A percentile compares a stretch with the other conserved stretches of the same genome.
Conservation (phyloP, 2,113 vertebrate species). For the Lepidothrix coronata region DNA sequence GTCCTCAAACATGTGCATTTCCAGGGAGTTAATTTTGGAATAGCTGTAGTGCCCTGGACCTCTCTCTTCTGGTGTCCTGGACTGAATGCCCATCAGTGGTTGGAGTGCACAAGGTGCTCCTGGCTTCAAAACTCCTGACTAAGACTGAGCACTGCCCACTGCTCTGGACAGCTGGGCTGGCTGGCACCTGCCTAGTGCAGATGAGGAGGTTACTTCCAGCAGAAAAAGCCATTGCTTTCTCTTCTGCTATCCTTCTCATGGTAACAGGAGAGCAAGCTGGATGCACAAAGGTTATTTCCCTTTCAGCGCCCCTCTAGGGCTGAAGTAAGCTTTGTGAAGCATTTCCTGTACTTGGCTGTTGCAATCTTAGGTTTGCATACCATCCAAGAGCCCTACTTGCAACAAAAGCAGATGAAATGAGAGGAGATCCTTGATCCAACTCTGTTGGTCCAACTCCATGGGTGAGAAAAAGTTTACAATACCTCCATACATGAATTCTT, state of each 20-base stretch:
- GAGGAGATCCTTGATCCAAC: not conserved
- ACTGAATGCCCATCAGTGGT: not conserved
- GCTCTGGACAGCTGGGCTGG: not conserved
- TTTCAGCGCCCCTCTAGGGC: not conserved
- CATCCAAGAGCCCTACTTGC: not conserved
- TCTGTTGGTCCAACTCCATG: not conserved
- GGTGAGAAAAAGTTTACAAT: not conserved
- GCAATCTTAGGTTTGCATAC: not conserved
- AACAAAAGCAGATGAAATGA: not conserved
- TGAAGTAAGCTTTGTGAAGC: not conserved
- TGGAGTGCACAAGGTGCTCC: not conserved
- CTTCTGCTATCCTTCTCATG: not conserved
- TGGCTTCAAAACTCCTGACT: not conserved
- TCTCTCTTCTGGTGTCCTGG: not conserved
- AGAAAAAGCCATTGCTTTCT: not conserved
- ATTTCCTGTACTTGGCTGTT: conserved; percentile 21
- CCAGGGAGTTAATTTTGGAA: not conserved
- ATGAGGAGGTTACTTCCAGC: not conserved
- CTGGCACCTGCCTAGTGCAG: not conserved
- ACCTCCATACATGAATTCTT: not conserved
- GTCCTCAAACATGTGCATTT: not conserved
- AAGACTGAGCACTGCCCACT: not conserved
- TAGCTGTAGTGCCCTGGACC: not conserved
- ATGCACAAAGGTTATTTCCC: fast-evolving
- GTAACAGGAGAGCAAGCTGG: not conserved